These are phyloP conservation scores for Discoglossus pictus DNA, from an alignment of 2,797 vertebrate genomes.

Conservation along the genomic window DNA sequence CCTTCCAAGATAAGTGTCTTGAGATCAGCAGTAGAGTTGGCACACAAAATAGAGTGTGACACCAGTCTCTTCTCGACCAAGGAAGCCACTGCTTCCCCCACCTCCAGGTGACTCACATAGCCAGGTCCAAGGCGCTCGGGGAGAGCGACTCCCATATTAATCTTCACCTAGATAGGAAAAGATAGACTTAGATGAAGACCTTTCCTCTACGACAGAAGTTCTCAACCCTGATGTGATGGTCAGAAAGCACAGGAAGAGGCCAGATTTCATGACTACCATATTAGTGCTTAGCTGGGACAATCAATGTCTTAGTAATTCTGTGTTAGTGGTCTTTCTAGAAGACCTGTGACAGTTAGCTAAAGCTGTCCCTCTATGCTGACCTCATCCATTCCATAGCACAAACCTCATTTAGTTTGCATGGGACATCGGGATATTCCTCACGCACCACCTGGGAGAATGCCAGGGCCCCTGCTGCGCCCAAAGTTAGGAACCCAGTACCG, in stretches of 20 bases:
- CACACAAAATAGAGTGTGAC: constrained; percentile 68
- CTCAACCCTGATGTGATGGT: too few relatives aligned
- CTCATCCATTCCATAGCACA: too few relatives aligned
- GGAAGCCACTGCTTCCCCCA: constrained; percentile 67
- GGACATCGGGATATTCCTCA: constrained; percentile 77
- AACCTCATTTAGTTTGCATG: constrained; percentile 78
- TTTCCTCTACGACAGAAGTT: too few relatives aligned
- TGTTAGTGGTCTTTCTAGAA: too few relatives aligned
- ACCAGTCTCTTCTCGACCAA: constrained; percentile 64
- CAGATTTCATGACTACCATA: too few relatives aligned
- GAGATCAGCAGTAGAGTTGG: constrained; percentile 72
- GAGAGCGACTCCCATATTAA: constrained; percentile 75
- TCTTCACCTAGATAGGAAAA: constrained; percentile 70
- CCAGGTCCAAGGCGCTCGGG: constrained; percentile 70
- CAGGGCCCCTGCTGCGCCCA: constrained; percentile 76
- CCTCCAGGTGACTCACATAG: constrained; percentile 74
- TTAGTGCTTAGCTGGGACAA: too few relatives aligned
- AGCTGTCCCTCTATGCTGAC: too few relatives aligned
- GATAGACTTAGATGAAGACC: not conserved
- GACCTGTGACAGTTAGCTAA: too few relatives aligned
- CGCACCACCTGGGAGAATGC: constrained; percentile 79
- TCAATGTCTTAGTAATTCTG: too few relatives aligned
- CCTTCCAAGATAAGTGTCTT: constrained; percentile 68
- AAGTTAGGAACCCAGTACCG: constrained; percentile 80
- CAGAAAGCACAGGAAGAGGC: too few relatives aligned